Conservation (phyloP, 2,888 invertebrate genomes). For the Eledone cirrhosa region DNA sequence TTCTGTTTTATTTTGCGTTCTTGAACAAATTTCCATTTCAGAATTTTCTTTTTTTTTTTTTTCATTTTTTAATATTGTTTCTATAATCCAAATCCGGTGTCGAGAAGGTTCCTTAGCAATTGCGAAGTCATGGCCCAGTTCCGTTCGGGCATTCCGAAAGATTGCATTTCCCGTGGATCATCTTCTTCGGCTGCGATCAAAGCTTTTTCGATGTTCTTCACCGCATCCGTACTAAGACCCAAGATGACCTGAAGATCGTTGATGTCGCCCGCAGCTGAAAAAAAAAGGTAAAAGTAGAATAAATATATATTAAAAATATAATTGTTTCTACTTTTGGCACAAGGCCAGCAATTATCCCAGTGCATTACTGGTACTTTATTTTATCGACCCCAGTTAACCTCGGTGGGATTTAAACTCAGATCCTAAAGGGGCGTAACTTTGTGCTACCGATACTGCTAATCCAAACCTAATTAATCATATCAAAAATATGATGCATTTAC, state of each 20-base stretch:
- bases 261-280: background rate
- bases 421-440: too few species aligned
- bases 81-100: slow-evolving; percentile 11
- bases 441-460: too few species aligned
- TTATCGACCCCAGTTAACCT: too few species aligned
- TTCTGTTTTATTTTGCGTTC: background rate
- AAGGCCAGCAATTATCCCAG: too few species aligned
- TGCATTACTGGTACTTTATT: too few species aligned
- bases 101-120: background rate
- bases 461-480: too few species aligned
- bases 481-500: too few species aligned
- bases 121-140: background rate
- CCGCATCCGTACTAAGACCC: background rate
- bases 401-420: too few species aligned
- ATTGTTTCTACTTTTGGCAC: too few species aligned
- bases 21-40: background rate
- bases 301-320: too few species aligned
- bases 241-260: background rate
- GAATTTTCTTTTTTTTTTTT: background rate
- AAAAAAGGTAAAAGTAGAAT: background rate
- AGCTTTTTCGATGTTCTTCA: background rate
- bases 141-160: background rate
- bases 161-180: background rate
- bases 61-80: background rate
- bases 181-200: slow-evolving; percentile 9